A percentile compares a stretch with the other conserved stretches of the same genome.
Evolutionary conservation across 2,888 invertebrate species (phyloP).

Genomic region (Chorisops tibialis): DNA sequence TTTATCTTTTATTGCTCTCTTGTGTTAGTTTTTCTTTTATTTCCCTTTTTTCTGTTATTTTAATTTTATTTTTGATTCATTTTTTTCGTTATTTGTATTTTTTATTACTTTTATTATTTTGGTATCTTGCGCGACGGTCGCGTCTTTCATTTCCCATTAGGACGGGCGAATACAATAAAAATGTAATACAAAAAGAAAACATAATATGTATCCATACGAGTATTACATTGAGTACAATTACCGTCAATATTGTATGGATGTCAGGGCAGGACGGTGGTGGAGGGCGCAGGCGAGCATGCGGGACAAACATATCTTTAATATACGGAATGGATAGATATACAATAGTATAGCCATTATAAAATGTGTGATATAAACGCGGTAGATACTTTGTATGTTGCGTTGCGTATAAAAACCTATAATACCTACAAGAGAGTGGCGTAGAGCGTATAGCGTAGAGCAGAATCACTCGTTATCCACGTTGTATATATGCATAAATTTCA

Average conservation of each 20-base stretch:
- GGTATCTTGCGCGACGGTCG: constrained; percentile 9
- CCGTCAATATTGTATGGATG: constrained; percentile 22
- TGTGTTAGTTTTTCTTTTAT: background rate
- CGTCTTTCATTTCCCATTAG: constrained; percentile 5
- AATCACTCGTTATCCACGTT: constrained; percentile 18
- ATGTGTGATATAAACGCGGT: constrained; percentile 12
- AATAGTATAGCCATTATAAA: constrained; percentile 11
- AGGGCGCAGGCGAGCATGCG: background rate
- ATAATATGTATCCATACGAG: constrained; percentile 4
- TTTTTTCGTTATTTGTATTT: constrained; percentile 5
- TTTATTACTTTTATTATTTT: constrained; percentile 18
- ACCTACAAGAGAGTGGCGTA: constrained; percentile 12
- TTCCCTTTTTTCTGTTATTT: constrained; percentile 5
- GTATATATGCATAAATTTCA: constrained; percentile 24
- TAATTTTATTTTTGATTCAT: constrained; percentile 21
- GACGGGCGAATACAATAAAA: constrained; percentile 3
- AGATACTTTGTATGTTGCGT: background rate
- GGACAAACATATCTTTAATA: constrained; percentile 1
- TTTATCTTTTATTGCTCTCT: background rate
- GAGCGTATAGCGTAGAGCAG: background rate
- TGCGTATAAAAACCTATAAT: background rate
- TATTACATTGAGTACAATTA: constrained; percentile 21
- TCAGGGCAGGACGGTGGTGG: background rate
- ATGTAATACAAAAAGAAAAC: constrained; percentile 5
- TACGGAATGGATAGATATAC: constrained; percentile 7